Conservation (phyloP, 1,140 invertebrate genomes). For the Drosophila tropicalis region DNA sequence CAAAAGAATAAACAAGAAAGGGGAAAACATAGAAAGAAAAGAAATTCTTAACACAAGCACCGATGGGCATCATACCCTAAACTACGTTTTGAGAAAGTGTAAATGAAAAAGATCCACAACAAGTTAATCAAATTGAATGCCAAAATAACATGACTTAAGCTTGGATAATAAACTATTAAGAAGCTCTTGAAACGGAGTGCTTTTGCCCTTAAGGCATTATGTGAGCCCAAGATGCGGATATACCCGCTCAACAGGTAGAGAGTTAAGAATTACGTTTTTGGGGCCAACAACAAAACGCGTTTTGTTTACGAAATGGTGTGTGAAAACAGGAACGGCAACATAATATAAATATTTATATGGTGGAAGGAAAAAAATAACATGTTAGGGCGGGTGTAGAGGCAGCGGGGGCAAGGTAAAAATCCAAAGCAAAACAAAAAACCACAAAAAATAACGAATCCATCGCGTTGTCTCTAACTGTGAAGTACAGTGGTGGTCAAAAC, state of each 20-base stretch:
- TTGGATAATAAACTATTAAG: no score
- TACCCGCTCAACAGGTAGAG: neutral
- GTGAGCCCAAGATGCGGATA: neutral
- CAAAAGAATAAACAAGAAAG: conserved; percentile 20
- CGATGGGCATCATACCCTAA: no score
- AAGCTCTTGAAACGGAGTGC: no score
- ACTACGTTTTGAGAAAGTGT: no score
- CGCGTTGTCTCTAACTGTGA: conserved; percentile 45
- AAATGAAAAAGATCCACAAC: no score
- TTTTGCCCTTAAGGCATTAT: no score
- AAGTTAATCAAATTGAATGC: no score
- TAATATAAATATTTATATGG: conserved; percentile 62
- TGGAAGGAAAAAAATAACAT: conserved; percentile 51
- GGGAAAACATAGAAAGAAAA: conserved; percentile 35
- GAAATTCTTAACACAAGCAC: no score
- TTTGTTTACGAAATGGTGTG: conserved; percentile 74
- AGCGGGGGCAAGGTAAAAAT: conserved; percentile 53
- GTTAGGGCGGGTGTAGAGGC: conserved; percentile 23
- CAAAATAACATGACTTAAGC: no score
- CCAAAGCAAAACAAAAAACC: conserved; percentile 70
- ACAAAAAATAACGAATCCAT: conserved; percentile 36
- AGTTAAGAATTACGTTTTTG: conserved; percentile 11
- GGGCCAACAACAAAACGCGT: conserved; percentile 68
- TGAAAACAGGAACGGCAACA: conserved; percentile 68
- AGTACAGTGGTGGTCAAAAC: conserved; percentile 70